phyloP scores from a whole-genome alignment of 64 coral and sea anemone genomes.

The Trachythela sp. region DNA sequence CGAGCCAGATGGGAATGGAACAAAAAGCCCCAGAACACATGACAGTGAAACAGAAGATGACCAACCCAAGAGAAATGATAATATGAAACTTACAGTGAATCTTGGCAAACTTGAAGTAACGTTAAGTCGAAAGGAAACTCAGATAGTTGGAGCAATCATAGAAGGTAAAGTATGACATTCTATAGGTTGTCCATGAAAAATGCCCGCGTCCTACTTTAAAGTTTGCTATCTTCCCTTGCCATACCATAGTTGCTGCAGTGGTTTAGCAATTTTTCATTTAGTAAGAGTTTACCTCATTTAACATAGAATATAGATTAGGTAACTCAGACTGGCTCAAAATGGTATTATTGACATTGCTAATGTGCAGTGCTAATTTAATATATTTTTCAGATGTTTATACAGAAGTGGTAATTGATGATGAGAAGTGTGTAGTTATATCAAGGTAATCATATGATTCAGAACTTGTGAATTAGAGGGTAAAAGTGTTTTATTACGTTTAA shows the following conservation, averaged over 20 bases:
- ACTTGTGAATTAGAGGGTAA: not conserved
- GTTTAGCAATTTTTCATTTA: too few species aligned
- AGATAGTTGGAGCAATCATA: not conserved
- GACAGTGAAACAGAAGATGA: not conserved
- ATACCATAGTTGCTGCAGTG: not conserved
- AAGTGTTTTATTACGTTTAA: not conserved
- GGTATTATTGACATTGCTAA: too few species aligned
- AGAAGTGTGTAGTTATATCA: not conserved
- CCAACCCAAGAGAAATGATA: not conserved
- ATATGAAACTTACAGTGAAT: not conserved
- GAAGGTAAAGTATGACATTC: not conserved
- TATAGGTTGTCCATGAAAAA: not conserved
- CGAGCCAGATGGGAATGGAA: not conserved
- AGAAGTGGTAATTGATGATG: not conserved
- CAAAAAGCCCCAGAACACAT: not conserved
- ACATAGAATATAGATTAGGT: too few species aligned
- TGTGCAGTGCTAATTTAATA: too few species aligned
- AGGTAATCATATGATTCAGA: not conserved
- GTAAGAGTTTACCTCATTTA: too few species aligned
- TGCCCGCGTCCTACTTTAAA: not conserved
- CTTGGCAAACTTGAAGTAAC: not conserved
- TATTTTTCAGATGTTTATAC: constrained; percentile 12
- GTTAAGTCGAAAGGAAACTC: not conserved
- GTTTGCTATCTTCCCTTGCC: not conserved
- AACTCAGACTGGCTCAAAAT: too few species aligned